Evolutionary conservation across 2,113 vertebrate genomes (phyloP).

Genomic region (Nycticryphes semicollaris): DNA sequence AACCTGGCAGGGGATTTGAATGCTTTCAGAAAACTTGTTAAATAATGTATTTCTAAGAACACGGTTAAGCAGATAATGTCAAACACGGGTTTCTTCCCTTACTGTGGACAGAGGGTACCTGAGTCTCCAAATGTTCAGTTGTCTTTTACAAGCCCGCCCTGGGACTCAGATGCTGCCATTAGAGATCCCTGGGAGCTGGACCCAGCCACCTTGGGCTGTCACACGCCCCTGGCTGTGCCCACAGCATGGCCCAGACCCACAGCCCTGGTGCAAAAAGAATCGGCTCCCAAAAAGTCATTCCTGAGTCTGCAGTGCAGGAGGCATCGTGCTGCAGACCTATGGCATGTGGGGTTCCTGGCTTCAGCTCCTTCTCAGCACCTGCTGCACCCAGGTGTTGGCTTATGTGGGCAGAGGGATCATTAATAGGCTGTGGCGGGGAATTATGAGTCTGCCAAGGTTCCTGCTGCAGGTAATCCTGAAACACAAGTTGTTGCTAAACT

Average conservation of each 20-base stretch:
- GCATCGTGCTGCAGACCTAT: not conserved
- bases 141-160: not conserved
- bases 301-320: accelerated
- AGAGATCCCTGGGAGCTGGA: not conserved
- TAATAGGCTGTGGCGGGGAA: not conserved
- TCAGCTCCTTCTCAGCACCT: not conserved
- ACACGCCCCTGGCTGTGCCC: accelerated
- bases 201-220: accelerated
- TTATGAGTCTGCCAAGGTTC: not conserved
- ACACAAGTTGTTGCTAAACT: not conserved
- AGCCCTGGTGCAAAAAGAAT: not conserved
- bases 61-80: not conserved
- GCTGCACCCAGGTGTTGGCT: not conserved
- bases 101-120: not conserved
- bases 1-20: not conserved
- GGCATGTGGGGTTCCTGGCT: accelerated
- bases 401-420: accelerated
- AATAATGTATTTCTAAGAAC: not conserved
- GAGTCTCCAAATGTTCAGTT: not conserved
- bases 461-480: not conserved
- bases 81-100: not conserved
- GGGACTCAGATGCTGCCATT: accelerated
- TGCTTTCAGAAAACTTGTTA: not conserved
- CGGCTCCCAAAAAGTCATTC: not conserved
- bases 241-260: accelerated